Base-by-base conservation (phyloP, 2,113 vertebrate species). In the Bucco capensis region DNA sequence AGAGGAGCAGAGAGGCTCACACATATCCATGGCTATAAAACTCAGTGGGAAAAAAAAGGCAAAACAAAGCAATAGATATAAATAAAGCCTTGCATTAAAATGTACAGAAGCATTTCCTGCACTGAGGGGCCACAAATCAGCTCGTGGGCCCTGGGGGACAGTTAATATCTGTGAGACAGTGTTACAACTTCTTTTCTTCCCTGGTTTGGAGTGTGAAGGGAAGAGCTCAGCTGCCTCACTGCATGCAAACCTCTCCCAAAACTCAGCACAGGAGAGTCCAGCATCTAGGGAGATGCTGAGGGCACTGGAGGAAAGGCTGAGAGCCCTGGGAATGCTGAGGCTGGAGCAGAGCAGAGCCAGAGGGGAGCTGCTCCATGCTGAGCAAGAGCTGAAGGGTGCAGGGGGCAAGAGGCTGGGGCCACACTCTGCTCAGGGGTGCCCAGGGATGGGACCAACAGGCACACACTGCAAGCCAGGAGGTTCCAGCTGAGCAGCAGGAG, bases 111-210 rank as follows among this genome's bases (percentile, higher is more conserved):
- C 14, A 7, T 24, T 22, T 19, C 38, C 47, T 42, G 47, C 72
- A 30, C 2, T 10, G 42, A 54, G 51, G 47, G 7, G 19, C 57
- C 87, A 78, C 80, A 79, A 3, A 46, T 10, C 67, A 50, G 61
- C 5, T 0, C 5, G 8, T 2, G 31, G 4, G 2, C 49, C 69
- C 44, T 1, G 0, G 7, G 69, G n/a, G 64, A 5, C 28, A 12
- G 62, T 1, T 64, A 13, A 31, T 25, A 4, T 64, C 67, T 78
- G 9, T 19, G 13, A 67, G 6, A 33, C 47, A 8, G 30, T 19
- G 18, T 23, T 62, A 6, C 23, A 21, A 4, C 28, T 64, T 73
- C 28, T 22, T 50, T 25, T 25, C n/a, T 47, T 40, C 10, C n/a
- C 16, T 21, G 46, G 44, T 40, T 69, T 21, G 23, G 47, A 44